Percentiles rank a stretch among this genome's conserved stretches.
These are phyloP conservation scores for Luperina nickerlii DNA, from an alignment of 2,888 invertebrate species.

Conservation along the genomic window DNA sequence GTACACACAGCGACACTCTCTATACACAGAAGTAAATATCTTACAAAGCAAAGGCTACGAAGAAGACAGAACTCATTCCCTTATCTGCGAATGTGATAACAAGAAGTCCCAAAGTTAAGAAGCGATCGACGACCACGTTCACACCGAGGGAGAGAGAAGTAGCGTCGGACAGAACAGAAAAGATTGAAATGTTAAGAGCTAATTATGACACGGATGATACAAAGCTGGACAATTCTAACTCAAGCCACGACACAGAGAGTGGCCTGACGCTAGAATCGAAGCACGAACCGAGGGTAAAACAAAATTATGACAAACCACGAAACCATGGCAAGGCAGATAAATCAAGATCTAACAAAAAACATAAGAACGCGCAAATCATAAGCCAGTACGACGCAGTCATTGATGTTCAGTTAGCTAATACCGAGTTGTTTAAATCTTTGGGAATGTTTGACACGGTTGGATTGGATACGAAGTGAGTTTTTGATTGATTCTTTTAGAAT, in stretches of 20 bases:
- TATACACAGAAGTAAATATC: conserved; percentile 20
- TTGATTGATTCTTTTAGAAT: neutral
- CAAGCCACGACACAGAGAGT: neutral
- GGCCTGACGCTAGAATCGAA: neutral
- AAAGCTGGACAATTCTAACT: neutral
- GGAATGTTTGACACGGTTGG: neutral
- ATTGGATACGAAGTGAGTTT: conserved; percentile 14
- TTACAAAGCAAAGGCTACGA: neutral
- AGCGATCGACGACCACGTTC: neutral
- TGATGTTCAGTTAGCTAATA: conserved; percentile 21
- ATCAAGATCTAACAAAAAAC: neutral
- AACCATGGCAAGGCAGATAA: neutral
- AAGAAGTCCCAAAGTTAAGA: neutral
- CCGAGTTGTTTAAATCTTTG: conserved; percentile 27
- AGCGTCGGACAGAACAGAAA: neutral
- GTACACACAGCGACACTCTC: conserved; percentile 14
- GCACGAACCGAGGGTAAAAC: neutral
- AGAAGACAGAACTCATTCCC: neutral
- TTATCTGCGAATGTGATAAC: neutral
- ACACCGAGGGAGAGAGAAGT: neutral
- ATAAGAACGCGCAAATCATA: neutral
- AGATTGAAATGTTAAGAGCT: neutral
- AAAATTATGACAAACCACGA: neutral
- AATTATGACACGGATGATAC: neutral
- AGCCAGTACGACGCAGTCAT: conserved; percentile 22